Evolutionary conservation across 2,888 invertebrate species (phyloP).

Genomic region (Byasa hedistus): DNA sequence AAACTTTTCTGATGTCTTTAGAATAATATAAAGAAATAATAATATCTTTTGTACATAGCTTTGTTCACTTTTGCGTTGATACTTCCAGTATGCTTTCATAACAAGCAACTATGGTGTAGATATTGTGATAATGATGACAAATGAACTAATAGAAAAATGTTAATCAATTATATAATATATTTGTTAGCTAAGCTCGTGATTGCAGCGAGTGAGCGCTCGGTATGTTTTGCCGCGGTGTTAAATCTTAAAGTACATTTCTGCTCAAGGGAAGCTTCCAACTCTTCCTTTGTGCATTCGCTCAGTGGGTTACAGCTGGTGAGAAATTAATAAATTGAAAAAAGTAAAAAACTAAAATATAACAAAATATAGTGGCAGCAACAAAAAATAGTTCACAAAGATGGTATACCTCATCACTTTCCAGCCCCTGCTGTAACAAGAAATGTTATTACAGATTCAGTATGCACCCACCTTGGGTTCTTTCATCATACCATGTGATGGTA

Average conservation of each 20-base stretch:
- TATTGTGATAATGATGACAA: slow-evolving; percentile 15
- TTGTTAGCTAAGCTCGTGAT: slow-evolving; percentile 58
- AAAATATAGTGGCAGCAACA: slow-evolving; percentile 79
- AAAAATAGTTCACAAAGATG: slow-evolving; percentile 79
- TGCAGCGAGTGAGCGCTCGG: slow-evolving; percentile 60
- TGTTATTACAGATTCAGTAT: slow-evolving; percentile 79
- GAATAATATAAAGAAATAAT: not conserved
- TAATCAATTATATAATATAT: slow-evolving; percentile 13
- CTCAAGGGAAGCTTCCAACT: slow-evolving; percentile 76
- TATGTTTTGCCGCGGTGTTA: slow-evolving; percentile 59
- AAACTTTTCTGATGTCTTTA: slow-evolving; percentile 7
- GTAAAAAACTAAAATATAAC: slow-evolving; percentile 72
- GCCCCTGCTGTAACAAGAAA: slow-evolving; percentile 91
- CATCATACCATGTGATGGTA: slow-evolving; percentile 53
- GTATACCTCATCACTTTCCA: slow-evolving; percentile 95
- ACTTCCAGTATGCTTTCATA: slow-evolving; percentile 9
- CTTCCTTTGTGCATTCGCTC: slow-evolving; percentile 77
- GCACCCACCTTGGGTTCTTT: slow-evolving; percentile 77
- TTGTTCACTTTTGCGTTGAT: slow-evolving; percentile 4
- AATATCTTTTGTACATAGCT: slow-evolving; percentile 4
- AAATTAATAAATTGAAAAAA: slow-evolving; percentile 64
- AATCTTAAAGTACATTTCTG: slow-evolving; percentile 55
- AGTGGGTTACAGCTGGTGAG: slow-evolving; percentile 75
- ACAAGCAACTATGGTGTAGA: slow-evolving; percentile 19
- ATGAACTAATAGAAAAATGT: slow-evolving; percentile 18